These are phyloP conservation scores for Hymenopus coronatus DNA, from an alignment of 2,888 invertebrate genomes.

Conservation along the genomic window DNA sequence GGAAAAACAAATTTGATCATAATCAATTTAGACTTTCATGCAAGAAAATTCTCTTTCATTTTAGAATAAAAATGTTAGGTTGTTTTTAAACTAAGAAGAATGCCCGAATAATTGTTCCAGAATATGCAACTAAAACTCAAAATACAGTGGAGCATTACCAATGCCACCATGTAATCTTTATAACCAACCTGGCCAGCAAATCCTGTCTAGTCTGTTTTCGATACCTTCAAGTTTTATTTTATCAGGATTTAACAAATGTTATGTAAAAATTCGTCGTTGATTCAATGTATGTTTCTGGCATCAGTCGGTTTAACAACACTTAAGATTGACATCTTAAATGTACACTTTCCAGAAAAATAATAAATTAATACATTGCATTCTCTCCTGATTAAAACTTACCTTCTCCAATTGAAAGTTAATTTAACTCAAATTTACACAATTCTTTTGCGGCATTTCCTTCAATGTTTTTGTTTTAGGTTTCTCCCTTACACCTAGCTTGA, in stretches of 20 bases:
- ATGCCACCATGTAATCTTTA: too few species aligned
- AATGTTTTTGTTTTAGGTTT: not conserved
- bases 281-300: not conserved
- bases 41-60: too few species aligned
- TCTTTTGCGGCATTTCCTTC: not conserved
- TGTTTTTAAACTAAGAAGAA: too few species aligned
- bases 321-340: not conserved
- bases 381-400: not conserved
- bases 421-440: not conserved
- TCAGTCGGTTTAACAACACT: not conserved
- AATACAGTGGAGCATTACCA: too few species aligned
- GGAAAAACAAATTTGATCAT: too few species aligned
- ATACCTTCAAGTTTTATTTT: not conserved
- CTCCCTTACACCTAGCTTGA: not conserved
- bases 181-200: too few species aligned
- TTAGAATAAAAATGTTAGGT: too few species aligned
- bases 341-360: not conserved
- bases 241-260: not conserved
- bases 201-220: not conserved
- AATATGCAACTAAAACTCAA: too few species aligned
- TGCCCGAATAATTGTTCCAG: too few species aligned
- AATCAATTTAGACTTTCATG: too few species aligned
- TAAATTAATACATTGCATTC: not conserved
- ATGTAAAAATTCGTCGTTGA: not conserved
- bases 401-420: not conserved